Evolutionary conservation across 2,797 vertebrate species (phyloP), one percentile per base, ranked within the genome.

Genomic region (Huso huso): DNA sequence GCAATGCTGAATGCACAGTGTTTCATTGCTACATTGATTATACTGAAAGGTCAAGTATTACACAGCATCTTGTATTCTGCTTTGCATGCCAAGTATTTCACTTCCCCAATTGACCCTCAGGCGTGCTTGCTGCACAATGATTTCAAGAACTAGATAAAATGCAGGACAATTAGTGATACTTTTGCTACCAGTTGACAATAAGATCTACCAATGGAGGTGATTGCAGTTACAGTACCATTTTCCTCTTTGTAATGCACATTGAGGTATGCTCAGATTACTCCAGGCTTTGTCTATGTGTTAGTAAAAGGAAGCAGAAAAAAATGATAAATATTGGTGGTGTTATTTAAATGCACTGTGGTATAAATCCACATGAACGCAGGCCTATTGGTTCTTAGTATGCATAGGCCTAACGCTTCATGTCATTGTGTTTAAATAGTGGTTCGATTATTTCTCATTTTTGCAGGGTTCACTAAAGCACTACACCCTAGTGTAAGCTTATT

Each of bases 31-130:
- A 91, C 93, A 90, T 95, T 95, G 95, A 97, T 97, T 97, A 96
- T 93, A 87, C 92, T 92, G 92, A 95, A 95, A 97, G 96, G 95
- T 99, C 95, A 99, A 99, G 96, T 96, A 96, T 96, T 95, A 95
- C 91, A 85, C 86, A 91, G 93, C 93, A 93, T 98, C 93, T 95
- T 95, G 91, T 93, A 91, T 92, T 93, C 88, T 87, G 92, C 90
- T 94, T 93, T 94, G 95, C 94, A 97, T 95, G 94, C 92, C 95
- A 96, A 99, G 93, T 93, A 96, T 96, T 96, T 91, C 92, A 90
- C 89, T 89, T 91, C 89, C 88, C 90, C 93, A 95, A 96, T 95
- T 96, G 93, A 96, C 93, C 95, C 93, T 95, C 92, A 88, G 90
- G 87, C 92, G 89, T 88, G 89, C 90, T 92, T 87, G 87, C 91